Evolutionary conservation across 1,140 invertebrate species (phyloP), one percentile per base, ranked within the genome.

Genomic region (Dinoponera quadriceps): DNA sequence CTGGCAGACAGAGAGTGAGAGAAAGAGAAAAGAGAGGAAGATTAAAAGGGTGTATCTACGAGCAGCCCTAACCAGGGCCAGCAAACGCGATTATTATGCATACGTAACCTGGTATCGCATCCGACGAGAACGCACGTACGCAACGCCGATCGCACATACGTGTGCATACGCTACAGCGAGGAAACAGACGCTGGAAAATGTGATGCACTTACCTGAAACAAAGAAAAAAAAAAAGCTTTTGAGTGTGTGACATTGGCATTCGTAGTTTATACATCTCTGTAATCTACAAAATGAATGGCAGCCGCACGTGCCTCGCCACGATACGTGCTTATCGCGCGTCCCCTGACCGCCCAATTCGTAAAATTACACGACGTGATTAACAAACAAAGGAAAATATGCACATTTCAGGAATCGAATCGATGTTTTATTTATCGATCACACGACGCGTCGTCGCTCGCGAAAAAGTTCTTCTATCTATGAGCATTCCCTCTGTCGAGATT

Each of bases 131-230:
- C 83, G 88, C 85, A 83, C 85, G 11, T 9, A 78, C 80, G 82
- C 51, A 85, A 69, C 78, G 78, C 49, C 62, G 87, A 71, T 84
- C 59, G 27, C 73, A 66, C 63, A 18, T 66, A 80, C 49, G 25
- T 44, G 9, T 60, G 3, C 62, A 44, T 81, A 65, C 57, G 66
- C 73, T 57, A 74, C 85, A 85, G 59, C 9, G 68, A 0, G 7
- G 11, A 54, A 88, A 85, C 66, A 83, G 20, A 9, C 38, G 66
- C 33, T 73, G 82, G 38, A 55, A 82, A 62, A 83, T 68, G 57
- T 49, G 69, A 63, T 78, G 69, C 77, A 92, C 91, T 92, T 92
- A 92, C 91, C 91, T 92, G 63, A 69, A 91, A 91, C 87, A 90
- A 54, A 86, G 68, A 69, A 69, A 68, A 80, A 83, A 49, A 60